Conservation (phyloP, 2,113 vertebrate species). For the Notarius lentiginosus region DNA sequence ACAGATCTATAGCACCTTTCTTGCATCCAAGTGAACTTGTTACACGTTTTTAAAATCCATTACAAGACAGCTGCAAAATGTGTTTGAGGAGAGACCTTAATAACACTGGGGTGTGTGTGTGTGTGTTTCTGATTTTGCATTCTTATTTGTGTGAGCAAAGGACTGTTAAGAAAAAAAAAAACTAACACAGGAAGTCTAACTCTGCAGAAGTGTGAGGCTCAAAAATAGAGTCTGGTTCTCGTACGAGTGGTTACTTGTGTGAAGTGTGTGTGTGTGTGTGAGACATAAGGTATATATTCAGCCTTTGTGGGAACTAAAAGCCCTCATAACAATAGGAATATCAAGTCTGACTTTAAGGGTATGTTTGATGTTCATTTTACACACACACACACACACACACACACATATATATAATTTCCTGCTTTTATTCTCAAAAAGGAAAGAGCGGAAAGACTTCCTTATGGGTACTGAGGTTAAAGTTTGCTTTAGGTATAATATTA, state of each 20-base stretch:
- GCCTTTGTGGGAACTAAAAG: too few relatives aligned
- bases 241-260: not conserved
- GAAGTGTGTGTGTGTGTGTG: not conserved
- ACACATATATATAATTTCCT: not conserved
- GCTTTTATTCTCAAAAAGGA: not conserved
- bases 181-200: conserved; percentile 39
- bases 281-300: not conserved
- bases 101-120: not conserved
- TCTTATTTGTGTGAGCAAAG: not conserved
- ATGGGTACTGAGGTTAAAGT: not conserved
- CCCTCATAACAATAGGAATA: not conserved
- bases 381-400: not conserved
- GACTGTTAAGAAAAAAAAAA: conserved; percentile 22
- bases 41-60: not conserved
- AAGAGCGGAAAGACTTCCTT: not conserved
- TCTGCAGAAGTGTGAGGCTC: conserved; percentile 15
- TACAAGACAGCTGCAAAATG: not conserved
- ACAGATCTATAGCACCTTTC: not conserved
- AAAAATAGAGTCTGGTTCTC: conserved; percentile 29
- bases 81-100: not conserved
- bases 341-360: not conserved
- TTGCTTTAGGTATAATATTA: not conserved
- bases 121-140: conserved; percentile 19
- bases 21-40: not conserved
- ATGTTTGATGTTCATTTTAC: not conserved